Base-by-base conservation (phyloP, 1,140 invertebrate species). In the Spodoptera frugiperda region DNA sequence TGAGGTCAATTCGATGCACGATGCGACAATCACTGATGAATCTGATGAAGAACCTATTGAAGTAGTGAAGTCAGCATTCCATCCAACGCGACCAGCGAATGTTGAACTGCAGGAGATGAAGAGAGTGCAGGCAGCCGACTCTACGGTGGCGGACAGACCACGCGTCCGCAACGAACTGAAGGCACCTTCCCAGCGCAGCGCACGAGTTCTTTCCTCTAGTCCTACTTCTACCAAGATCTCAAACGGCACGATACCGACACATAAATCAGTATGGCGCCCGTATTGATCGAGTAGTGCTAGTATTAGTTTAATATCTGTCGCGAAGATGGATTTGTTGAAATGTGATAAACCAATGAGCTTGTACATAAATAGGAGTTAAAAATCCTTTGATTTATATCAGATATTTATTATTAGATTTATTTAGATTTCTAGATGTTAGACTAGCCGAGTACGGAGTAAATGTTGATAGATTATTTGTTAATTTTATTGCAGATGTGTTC, bases 1-100 rank as follows among this genome's bases (percentile, higher is more conserved):
- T 2, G 95, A 95, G 87, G 94, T 95, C 1, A 95, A 96, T 83
- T 96, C 96, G 6, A 95, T 95, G 2, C 94, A 96, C 70, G 96
- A 96, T 59, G 95, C 95, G 51, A 95, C 95, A n/a, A 95, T 95
- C 78, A 93, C 94, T 51, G 95, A 96, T 55, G 95, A 94, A 70
- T 95, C 95, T 8, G 95, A 96, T 33, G 96, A 96, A 72, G 96
- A 96, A 83, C 95, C 95, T 55, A 96, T 96, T 77, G 97, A 97
- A 77, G 97, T 97, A 51, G 95, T 97, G 0, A 96, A 96, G 86
- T 97, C 96, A 17, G 97, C 97, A 39, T 97, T 97, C 89, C 95
- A 95, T 81, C 95, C 95, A 1, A 94, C 95, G n/a, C 91, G 90
- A 75, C 94, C 94, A 17, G 93, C 93, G 54, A 94, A 93, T 55